Percentiles rank a stretch among this genome's conserved stretches.
These are phyloP conservation scores for Oplegnathus fasciatus DNA, from an alignment of 2,113 vertebrate species.

Conservation along the genomic window DNA sequence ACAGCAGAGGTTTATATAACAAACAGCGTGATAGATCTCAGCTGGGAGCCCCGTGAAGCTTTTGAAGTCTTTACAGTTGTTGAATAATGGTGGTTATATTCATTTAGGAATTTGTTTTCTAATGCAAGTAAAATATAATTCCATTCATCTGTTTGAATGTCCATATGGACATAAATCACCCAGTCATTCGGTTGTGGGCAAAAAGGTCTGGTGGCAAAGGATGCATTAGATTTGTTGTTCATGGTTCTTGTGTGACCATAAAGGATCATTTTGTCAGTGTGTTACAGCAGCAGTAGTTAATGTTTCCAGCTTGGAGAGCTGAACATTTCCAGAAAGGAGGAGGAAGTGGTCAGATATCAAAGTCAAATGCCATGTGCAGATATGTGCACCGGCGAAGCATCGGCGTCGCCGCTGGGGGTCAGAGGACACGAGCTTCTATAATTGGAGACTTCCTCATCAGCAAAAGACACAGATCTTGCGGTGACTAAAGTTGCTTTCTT, in stretches of 20 bases:
- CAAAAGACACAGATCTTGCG: not conserved
- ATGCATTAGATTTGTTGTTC: not conserved
- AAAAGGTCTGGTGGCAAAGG: not conserved
- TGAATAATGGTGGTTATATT: constrained; percentile 29
- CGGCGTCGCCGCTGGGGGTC: not conserved
- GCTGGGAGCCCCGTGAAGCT: constrained; percentile 33
- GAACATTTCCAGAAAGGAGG: constrained; percentile 8
- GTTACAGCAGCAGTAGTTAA: not conserved
- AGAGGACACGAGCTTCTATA: constrained; percentile 7
- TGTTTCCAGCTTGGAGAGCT: not conserved
- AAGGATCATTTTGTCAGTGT: not conserved
- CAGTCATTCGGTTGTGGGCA: not conserved
- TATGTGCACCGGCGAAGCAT: not conserved
- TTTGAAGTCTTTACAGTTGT: constrained; percentile 35
- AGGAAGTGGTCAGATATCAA: constrained; percentile 32
- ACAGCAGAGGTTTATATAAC: constrained; percentile 61
- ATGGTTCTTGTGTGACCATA: not conserved
- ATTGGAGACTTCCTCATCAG: constrained; percentile 27
- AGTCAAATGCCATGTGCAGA: constrained; percentile 3
- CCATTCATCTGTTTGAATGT: not conserved
- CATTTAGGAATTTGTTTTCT: constrained; percentile 15
- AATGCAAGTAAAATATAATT: constrained; percentile 18
- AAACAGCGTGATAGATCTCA: constrained; percentile 42
- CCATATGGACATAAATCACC: not conserved
- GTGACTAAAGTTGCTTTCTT: not conserved